A percentile compares a stretch with the other conserved stretches of the same genome.
phyloP scores from a whole-genome alignment of 1,140 invertebrate genomes.

The Procambarus virginalis region DNA sequence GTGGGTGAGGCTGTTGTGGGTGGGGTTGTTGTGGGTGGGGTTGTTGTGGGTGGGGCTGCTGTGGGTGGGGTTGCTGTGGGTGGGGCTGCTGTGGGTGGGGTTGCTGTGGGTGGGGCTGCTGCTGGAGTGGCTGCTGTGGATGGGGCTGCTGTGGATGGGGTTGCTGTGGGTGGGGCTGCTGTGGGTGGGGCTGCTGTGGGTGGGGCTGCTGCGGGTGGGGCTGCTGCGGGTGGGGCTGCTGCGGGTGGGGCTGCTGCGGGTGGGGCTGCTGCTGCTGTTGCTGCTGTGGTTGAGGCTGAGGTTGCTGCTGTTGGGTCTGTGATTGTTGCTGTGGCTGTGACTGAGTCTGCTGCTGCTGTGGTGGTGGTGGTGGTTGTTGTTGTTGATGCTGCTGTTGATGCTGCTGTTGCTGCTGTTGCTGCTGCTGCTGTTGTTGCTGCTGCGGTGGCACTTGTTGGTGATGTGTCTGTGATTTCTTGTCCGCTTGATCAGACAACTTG shows the following conservation, averaged over 20 bases:
- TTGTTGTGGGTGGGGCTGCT: background rate
- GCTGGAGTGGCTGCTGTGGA: conserved; percentile 7
- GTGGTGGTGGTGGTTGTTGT: conserved; percentile 20
- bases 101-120: background rate
- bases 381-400: conserved; percentile 31
- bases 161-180: conserved; percentile 6
- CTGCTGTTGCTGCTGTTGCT: conserved; percentile 37
- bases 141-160: background rate
- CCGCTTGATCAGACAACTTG: conserved; percentile 75
- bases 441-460: conserved; percentile 42
- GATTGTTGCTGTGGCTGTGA: conserved; percentile 38
- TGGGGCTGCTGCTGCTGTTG: conserved; percentile 28
- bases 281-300: conserved; percentile 36
- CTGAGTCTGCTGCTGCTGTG: conserved; percentile 43
- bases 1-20: background rate
- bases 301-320: conserved; percentile 54
- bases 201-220: conserved; percentile 19
- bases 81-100: conserved; percentile 5
- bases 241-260: conserved; percentile 25
- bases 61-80: background rate
- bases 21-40: conserved; percentile 18
- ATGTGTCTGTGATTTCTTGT: conserved; percentile 35
- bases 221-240: conserved; percentile 21
- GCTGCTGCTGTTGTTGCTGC: conserved; percentile 57
- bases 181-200: background rate